These are phyloP conservation scores for Mustelus asterias DNA, from an alignment of 2,113 vertebrate genomes.

Conservation along the genomic window DNA sequence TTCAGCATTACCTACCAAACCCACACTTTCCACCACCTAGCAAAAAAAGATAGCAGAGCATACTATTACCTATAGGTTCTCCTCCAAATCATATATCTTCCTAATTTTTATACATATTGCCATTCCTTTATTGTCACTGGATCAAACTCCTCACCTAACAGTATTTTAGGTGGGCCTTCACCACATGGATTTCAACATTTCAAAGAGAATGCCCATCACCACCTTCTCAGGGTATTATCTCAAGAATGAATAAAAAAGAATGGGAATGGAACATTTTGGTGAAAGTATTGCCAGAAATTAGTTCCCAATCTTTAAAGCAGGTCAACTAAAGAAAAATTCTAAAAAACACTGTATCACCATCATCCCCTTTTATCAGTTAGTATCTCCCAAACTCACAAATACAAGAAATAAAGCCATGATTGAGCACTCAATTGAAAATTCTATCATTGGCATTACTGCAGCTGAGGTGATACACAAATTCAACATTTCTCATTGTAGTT, in stretches of 20 bases:
- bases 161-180: background rate
- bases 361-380: background rate
- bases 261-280: background rate
- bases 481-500: background rate
- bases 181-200: background rate
- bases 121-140: background rate
- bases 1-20: background rate
- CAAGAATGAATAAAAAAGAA: background rate
- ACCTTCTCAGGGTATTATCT: background rate
- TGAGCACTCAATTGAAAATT: background rate
- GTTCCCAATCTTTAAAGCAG: background rate
- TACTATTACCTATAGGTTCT: background rate
- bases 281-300: background rate
- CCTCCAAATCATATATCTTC: background rate
- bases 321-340: background rate
- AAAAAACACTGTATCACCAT: background rate
- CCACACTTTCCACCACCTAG: background rate
- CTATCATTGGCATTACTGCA: background rate
- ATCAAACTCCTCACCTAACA: background rate
- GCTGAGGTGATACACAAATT: background rate
- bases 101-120: background rate
- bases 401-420: no score
- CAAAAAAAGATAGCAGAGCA: background rate
- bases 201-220: background rate
- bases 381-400: background rate